A percentile compares a stretch with the other conserved stretches of the same genome.
These are phyloP conservation scores for Scartelaos histophorus DNA, from an alignment of 2,113 vertebrate genomes.

Conservation along the genomic window DNA sequence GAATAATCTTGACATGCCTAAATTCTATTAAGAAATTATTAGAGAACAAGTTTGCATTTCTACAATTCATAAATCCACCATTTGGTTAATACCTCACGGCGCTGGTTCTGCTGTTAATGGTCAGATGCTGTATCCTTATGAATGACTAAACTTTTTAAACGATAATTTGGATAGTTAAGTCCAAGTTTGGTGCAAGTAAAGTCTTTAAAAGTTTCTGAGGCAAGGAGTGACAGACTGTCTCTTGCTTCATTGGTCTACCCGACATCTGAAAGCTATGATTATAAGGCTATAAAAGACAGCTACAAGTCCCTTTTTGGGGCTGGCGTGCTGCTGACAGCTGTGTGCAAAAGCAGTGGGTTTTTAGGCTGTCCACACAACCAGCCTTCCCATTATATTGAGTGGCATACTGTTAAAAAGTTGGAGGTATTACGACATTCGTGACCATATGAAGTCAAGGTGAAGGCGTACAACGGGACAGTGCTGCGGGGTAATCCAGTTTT, in stretches of 20 bases:
- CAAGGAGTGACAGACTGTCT: conserved; percentile 26
- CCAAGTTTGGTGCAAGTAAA: neutral
- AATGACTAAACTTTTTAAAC: neutral
- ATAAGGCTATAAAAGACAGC: conserved; percentile 9
- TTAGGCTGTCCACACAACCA: neutral
- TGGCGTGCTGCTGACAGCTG: conserved; percentile 7
- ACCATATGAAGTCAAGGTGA: no score
- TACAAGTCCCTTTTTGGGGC: neutral
- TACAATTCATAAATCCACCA: neutral
- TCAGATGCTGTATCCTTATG: neutral
- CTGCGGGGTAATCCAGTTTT: neutral
- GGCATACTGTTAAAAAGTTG: neutral
- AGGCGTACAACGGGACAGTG: neutral
- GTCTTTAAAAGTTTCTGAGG: conserved; percentile 10
- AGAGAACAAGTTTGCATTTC: neutral
- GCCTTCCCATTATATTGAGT: neutral
- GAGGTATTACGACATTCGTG: neutral
- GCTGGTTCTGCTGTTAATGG: neutral
- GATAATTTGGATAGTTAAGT: neutral
- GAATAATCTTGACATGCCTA: no score
- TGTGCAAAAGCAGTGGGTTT: neutral
- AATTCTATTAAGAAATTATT: neutral
- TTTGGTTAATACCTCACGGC: neutral
- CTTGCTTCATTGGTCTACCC: conserved; percentile 12
- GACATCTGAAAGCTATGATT: neutral